Evolutionary conservation across 1,140 invertebrate species (phyloP), one percentile per base, ranked within the genome.

Genomic region (Hyposmocoma kahamanoa): DNA sequence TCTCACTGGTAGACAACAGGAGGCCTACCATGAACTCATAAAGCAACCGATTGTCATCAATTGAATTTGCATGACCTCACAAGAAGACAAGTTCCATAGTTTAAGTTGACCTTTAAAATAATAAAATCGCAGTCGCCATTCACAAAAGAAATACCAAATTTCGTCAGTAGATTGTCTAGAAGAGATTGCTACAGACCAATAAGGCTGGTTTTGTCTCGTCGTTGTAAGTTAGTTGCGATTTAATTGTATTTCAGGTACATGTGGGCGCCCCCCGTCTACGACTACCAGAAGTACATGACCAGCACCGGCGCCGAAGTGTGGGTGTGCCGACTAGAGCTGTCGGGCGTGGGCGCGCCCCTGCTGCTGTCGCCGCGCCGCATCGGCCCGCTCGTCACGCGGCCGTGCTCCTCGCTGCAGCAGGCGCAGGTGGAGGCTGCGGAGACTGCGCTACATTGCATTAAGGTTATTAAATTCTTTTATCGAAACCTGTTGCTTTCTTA

Each of bases 191-290:
- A n/a, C n/a, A n/a, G n/a, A n/a, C n/a, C n/a, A n/a, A n/a, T n/a
- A n/a, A n/a, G n/a, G n/a, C n/a, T n/a, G n/a, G n/a, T n/a, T n/a
- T n/a, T n/a, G n/a, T n/a, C n/a, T n/a, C n/a, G n/a, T n/a, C n/a
- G n/a, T n/a, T n/a, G n/a, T n/a, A n/a, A n/a, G n/a, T n/a, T n/a
- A n/a, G n/a, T n/a, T n/a, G n/a, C n/a, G n/a, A n/a, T n/a, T n/a
- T n/a, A n/a, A n/a, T n/a, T n/a, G n/a, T n/a, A n/a, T 67, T 72
- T 42, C 53, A 80, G 80, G 42, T 84, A 84, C 45, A 67, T 59
- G 43, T 84, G 80, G 78, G 47, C 61, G 4, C 44, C 56, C 13
- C 78, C 78, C 3, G 46, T 60, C 0, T 84, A 82, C 24, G 55
- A 62, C 0, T 82, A 67, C 51, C 61, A 71, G 19, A 75, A 78